phyloP scores from a whole-genome alignment of 2,888 invertebrate species.

The Notodromas monacha region DNA sequence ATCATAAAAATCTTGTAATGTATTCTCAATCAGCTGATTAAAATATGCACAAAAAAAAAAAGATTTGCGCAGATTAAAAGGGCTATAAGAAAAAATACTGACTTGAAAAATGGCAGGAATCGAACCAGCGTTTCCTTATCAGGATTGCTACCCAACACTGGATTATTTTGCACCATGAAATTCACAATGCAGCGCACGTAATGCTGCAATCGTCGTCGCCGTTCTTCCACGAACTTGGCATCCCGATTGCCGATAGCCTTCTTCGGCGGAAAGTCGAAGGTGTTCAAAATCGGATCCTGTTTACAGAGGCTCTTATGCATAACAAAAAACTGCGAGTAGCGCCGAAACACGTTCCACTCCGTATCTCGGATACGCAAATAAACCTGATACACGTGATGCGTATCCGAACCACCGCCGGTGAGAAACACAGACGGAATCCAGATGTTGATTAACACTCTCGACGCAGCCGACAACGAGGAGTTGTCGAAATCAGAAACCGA shows the following conservation, averaged over 20 bases:
- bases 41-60: background rate
- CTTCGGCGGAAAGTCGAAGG: conserved; percentile 73
- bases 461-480: conserved; percentile 12
- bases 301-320: conserved; percentile 52
- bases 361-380: conserved; percentile 47
- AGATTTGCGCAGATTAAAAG: too few relatives aligned
- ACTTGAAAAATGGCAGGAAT: conserved; percentile 43
- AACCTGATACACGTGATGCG: conserved; percentile 65
- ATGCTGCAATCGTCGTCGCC: conserved; percentile 47
- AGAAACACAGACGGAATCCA: conserved; percentile 65
- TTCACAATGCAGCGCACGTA: conserved; percentile 46
- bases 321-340: conserved; percentile 68
- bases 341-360: conserved; percentile 80
- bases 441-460: conserved; percentile 29
- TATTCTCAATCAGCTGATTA: background rate
- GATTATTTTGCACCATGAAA: conserved; percentile 28
- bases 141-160: conserved; percentile 39
- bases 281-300: conserved; percentile 37
- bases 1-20: too few relatives aligned
- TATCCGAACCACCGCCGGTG: conserved; percentile 31
- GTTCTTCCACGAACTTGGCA: conserved; percentile 38
- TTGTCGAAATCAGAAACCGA: conserved; percentile 14
- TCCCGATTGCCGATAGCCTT: conserved; percentile 39
- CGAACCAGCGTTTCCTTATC: conserved; percentile 40
- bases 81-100: too few relatives aligned